Base-by-base conservation (phyloP, 2,888 invertebrate species). In the Sphaeridia pumilis region DNA sequence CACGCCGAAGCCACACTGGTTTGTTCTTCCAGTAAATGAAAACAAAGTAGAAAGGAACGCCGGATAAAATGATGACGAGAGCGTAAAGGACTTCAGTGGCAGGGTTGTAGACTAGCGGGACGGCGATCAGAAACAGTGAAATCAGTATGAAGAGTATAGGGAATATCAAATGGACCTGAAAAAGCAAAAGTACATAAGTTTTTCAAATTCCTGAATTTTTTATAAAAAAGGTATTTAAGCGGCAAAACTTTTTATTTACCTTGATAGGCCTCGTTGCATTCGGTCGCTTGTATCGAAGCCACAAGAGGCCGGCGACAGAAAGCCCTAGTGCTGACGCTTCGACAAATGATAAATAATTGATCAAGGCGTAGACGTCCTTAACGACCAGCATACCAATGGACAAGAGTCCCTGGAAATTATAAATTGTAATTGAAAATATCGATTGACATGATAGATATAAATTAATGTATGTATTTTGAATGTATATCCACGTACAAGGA, bases 281-380 rank as follows among this genome's bases (percentile, higher is more conserved):
- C 0, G 93, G 89, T 56, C 76, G 76, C 58, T 79, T 84, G 69
- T 79, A 78, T 46, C 93, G 79, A 72, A 93, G 74, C 82, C 85
- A 89, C 20, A 94, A 73, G 44, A 93, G 75, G 20, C 89, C 92
- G 27, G 82, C 78, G 4, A 93, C 84, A 25, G 92, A 90, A 58
- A 85, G 75, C 34, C 85, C 78, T 24, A 85, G 88, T 71, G 92
- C 92, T 35, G 90, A 71, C 52, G 90, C 84, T 73, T 94, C 93
- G 52, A 89, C 89, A 67, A 88, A 89, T 53, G 85, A 86, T 57
- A 89, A 85, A 72, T 87, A 92, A 70, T 89, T 88, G 67, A 93
- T 89, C 55, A 94, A 77, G 7, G 81, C 80, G 69, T 89, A 87
- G 49, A 92, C 83, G 71, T 93, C 84, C 68, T 83, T 81, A 44